Percentiles rank a stretch among this genome's conserved stretches.
Conservation (phyloP, 2,888 invertebrate species). For the Eristalinus aeneus region DNA sequence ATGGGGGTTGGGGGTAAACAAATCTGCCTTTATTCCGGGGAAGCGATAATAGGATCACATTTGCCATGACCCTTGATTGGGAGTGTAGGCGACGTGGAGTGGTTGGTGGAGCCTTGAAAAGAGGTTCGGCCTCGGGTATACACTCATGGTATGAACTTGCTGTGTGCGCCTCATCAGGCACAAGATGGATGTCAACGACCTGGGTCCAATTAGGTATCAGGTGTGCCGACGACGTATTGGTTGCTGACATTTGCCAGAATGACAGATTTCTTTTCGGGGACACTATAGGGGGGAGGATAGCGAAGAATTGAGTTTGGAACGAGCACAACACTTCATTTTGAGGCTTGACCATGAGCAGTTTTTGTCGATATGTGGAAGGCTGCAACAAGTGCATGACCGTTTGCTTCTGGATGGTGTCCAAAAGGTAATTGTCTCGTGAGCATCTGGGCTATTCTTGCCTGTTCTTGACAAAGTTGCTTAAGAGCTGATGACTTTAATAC, state of each 20-base stretch:
- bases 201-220: background rate
- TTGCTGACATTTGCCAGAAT: background rate
- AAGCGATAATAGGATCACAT: background rate
- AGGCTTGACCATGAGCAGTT: no score
- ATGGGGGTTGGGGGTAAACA: background rate
- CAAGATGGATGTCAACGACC: background rate
- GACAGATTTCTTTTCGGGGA: background rate
- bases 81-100: background rate
- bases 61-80: background rate
- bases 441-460: no score
- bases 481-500: no score
- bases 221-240: background rate
- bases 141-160: background rate
- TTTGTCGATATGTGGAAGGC: no score
- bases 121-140: background rate
- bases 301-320: no score
- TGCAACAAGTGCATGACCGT: no score
- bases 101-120: background rate
- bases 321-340: no score
- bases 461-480: no score
- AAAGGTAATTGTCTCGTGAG: no score
- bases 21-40: background rate
- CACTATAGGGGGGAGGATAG: no score
- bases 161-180: background rate
- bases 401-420: no score